Conservation (phyloP, 2,888 invertebrate species). For the Labia minor region DNA sequence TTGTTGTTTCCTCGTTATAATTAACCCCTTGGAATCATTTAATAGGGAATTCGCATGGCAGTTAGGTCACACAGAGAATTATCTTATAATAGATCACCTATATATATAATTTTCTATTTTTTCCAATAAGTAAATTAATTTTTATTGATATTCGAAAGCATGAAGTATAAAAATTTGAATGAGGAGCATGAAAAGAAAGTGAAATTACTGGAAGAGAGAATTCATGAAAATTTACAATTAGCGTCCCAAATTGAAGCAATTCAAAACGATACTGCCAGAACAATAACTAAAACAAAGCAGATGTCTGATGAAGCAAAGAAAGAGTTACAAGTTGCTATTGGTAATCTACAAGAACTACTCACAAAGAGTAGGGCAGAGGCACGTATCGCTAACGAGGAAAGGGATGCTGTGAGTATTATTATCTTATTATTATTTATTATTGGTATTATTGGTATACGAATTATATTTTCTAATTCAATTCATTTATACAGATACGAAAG, state of each 20-base stretch:
- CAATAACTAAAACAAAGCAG: background rate
- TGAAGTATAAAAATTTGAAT: background rate
- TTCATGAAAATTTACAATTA: background rate
- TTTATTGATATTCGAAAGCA: no score
- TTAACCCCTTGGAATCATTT: no score
- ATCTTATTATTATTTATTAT: no score
- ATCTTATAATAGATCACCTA: no score
- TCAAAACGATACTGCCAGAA: background rate
- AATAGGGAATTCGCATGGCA: no score
- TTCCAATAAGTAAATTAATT: no score
- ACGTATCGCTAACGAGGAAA: background rate
- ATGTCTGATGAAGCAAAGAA: background rate
- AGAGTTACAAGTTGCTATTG: background rate
- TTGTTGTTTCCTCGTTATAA: no score
- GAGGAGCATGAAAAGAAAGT: background rate
- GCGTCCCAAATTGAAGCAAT: background rate
- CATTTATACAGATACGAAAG: no score
- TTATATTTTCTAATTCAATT: no score
- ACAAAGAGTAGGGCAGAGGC: background rate
- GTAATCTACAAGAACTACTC: background rate
- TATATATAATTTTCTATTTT: no score
- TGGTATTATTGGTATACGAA: no score
- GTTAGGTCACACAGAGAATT: no score
- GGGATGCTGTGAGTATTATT: background rate
- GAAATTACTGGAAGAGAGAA: background rate